Percentiles rank a stretch among this genome's conserved stretches.
Evolutionary conservation across 2,797 vertebrate species (phyloP).

Genomic region (Phataginus tricuspis): DNA sequence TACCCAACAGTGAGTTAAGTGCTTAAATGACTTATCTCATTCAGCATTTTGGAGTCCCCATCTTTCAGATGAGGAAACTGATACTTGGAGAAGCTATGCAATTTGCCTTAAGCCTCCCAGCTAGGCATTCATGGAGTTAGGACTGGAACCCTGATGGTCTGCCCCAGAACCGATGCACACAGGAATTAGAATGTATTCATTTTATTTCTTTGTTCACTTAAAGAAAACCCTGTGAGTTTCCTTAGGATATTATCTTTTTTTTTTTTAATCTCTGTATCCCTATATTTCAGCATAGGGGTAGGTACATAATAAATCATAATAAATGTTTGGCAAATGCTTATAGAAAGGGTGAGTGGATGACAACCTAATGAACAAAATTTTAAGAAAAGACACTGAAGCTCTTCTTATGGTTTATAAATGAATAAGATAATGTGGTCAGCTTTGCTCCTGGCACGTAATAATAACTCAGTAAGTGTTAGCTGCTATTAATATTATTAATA

Average conservation of each 20-base stretch:
- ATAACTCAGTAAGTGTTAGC: not conserved
- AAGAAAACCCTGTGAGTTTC: not conserved
- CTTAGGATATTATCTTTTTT: not conserved
- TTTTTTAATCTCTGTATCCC: not conserved
- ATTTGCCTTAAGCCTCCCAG: not conserved
- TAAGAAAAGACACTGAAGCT: not conserved
- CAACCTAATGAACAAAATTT: not conserved
- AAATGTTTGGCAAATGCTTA: not conserved
- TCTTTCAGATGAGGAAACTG: not conserved
- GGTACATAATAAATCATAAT: not conserved
- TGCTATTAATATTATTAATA: not conserved
- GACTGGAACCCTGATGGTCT: not conserved
- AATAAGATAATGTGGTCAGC: not conserved
- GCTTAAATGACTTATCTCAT: not conserved
- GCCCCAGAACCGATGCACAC: not conserved
- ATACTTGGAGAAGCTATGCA: not conserved
- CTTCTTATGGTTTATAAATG: not conserved
- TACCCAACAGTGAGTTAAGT: not conserved
- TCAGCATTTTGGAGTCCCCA: not conserved
- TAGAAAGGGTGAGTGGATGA: conserved; percentile 11
- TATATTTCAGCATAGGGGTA: not conserved
- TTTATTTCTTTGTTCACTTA: not conserved
- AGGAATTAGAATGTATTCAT: not conserved
- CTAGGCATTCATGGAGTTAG: not conserved
- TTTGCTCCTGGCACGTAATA: not conserved